Percentiles rank a stretch among this genome's conserved stretches.
These are phyloP conservation scores for Pharmacophagus antenor DNA, from an alignment of 2,888 invertebrate species.

Conservation along the genomic window DNA sequence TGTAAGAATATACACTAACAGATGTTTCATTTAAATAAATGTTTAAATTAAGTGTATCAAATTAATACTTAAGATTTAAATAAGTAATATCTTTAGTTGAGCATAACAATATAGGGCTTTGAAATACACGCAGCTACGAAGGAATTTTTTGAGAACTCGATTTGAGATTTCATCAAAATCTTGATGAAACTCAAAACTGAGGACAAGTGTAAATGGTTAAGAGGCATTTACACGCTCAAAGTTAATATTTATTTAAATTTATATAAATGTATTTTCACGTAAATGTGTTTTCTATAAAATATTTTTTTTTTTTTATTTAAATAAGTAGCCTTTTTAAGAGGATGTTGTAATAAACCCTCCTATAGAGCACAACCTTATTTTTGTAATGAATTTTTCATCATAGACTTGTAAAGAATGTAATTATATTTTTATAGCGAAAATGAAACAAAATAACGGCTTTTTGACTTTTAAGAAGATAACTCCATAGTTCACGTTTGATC, in stretches of 20 bases:
- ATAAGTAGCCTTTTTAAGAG: no score
- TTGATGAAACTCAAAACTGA: slow-evolving; percentile 44
- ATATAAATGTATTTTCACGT: no score
- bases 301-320: no score
- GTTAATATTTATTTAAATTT: slow-evolving; percentile 2
- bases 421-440: no score
- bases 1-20: neutral
- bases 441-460: no score
- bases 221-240: slow-evolving; percentile 16
- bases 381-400: no score
- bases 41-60: neutral
- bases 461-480: no score
- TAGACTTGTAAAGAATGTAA: no score
- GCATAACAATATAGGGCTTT: slow-evolving; percentile 8
- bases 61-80: neutral
- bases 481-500: no score
- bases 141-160: slow-evolving; percentile 31
- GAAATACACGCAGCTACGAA: slow-evolving; percentile 24
- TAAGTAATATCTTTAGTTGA: neutral
- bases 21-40: neutral
- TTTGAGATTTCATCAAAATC: slow-evolving; percentile 33
- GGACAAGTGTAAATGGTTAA: slow-evolving; percentile 34
- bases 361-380: no score
- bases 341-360: no score
- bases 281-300: no score